Evolutionary conservation across 2,113 vertebrate genomes (phyloP).

Genomic region (Megaptera novaeangliae): DNA sequence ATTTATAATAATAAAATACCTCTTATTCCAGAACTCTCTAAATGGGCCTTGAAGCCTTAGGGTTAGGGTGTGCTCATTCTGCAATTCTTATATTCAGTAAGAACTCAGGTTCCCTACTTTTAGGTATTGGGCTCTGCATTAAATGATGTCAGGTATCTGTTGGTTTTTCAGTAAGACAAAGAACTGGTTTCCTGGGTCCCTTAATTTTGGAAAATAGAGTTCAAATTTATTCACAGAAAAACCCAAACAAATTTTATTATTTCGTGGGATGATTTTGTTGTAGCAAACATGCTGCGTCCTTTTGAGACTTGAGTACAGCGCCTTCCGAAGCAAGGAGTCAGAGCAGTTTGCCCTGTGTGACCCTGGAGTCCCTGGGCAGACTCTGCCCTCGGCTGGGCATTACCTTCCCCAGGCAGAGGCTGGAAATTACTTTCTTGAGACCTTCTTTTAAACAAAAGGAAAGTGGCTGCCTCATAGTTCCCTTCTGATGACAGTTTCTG

Average conservation of each 20-base stretch:
- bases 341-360: neutral
- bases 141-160: neutral
- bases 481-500: neutral
- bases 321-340: neutral
- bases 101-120: neutral
- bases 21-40: neutral
- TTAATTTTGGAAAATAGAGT: neutral
- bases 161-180: neutral
- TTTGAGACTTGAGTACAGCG: neutral
- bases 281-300: neutral
- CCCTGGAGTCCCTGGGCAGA: neutral
- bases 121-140: neutral
- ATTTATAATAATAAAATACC: neutral
- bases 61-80: neutral
- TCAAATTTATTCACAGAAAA: neutral
- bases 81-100: neutral
- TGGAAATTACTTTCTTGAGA: neutral
- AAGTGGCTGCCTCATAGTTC: neutral
- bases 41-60: neutral
- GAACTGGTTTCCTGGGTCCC: neutral
- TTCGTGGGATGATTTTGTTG: neutral
- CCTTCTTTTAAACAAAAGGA: neutral
- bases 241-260: neutral
- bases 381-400: neutral
- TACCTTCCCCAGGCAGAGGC: neutral